A percentile compares a stretch with the other conserved stretches of the same genome.
phyloP scores from a whole-genome alignment of 2,888 invertebrate species.

The Tenthredo livida region DNA sequence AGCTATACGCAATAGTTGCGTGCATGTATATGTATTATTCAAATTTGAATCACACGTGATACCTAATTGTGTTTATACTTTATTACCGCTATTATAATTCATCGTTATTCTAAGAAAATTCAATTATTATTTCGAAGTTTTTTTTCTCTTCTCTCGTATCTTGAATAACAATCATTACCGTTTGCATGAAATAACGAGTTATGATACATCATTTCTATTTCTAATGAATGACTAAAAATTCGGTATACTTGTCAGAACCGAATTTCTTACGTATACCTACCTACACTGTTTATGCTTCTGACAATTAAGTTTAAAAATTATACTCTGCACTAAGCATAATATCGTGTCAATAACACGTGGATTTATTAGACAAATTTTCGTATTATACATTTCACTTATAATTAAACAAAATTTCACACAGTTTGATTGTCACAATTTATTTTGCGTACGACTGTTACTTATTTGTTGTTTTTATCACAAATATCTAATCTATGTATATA shows the following conservation, averaged over 20 bases:
- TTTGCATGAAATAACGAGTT: background rate
- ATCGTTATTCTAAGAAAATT: background rate
- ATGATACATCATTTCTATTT: background rate
- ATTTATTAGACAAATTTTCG: background rate
- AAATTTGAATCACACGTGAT: background rate
- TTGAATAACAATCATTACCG: background rate
- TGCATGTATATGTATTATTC: background rate
- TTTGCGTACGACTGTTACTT: background rate
- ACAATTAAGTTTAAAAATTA: background rate
- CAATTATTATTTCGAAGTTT: background rate
- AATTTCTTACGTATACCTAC: background rate
- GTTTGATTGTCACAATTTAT: background rate
- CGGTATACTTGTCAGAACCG: background rate
- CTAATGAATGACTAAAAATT: background rate
- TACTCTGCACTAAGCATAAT: background rate
- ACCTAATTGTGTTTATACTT: background rate
- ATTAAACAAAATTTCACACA: background rate
- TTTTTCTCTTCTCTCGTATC: background rate
- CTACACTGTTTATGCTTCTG: slow-evolving; percentile 1
- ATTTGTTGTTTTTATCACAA: background rate
- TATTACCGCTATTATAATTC: background rate
- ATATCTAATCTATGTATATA: background rate
- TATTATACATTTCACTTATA: background rate
- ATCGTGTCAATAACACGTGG: background rate
- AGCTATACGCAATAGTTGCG: background rate